Evolutionary conservation across 2,797 vertebrate genomes (phyloP).

Genomic region (Etheostoma nigrum): DNA sequence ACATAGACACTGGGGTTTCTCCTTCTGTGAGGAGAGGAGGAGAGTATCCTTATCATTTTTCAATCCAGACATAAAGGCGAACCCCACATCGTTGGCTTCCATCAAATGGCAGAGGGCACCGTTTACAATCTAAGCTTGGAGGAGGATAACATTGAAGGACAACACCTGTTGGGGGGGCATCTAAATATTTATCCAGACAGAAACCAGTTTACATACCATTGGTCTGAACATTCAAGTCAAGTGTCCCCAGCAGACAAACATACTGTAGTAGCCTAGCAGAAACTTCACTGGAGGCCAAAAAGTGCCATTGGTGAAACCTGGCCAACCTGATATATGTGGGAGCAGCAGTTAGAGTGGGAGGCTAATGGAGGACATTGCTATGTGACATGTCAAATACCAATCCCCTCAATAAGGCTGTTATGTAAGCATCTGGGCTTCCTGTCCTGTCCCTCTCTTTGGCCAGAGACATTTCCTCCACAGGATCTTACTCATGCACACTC

Average conservation of each 20-base stretch:
- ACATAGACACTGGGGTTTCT: constrained; percentile 59
- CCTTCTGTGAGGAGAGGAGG: constrained; percentile 32
- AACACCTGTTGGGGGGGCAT: constrained; percentile 42
- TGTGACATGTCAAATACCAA: constrained; percentile 75
- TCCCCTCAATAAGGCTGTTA: constrained; percentile 74
- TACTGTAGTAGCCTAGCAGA: constrained; percentile 26
- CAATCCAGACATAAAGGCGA: constrained; percentile 46
- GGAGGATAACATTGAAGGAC: constrained; percentile 25
- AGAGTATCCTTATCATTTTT: constrained; percentile 54
- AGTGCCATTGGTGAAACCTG: constrained; percentile 50
- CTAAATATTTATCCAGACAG: constrained; percentile 75
- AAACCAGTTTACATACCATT: constrained; percentile 75
- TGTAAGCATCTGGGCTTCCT: constrained; percentile 78
- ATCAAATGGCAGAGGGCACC: constrained; percentile 24
- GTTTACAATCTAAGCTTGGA: constrained; percentile 13
- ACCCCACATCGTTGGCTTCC: constrained; percentile 33
- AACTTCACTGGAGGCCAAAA: constrained; percentile 40
- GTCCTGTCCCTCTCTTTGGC: constrained; percentile 51
- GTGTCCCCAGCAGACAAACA: constrained; percentile 56
- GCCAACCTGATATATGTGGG: constrained; percentile 66
- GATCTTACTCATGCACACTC: constrained; percentile 18
- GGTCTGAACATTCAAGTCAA: constrained; percentile 59
- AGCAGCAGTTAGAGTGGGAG: constrained; percentile 43
- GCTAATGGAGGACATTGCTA: constrained; percentile 60
- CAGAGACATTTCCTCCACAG: constrained; percentile 45